Percentiles rank a stretch among this genome's conserved stretches.
These are phyloP conservation scores for Conger conger DNA, from an alignment of 2,113 vertebrate species.

Conservation along the genomic window DNA sequence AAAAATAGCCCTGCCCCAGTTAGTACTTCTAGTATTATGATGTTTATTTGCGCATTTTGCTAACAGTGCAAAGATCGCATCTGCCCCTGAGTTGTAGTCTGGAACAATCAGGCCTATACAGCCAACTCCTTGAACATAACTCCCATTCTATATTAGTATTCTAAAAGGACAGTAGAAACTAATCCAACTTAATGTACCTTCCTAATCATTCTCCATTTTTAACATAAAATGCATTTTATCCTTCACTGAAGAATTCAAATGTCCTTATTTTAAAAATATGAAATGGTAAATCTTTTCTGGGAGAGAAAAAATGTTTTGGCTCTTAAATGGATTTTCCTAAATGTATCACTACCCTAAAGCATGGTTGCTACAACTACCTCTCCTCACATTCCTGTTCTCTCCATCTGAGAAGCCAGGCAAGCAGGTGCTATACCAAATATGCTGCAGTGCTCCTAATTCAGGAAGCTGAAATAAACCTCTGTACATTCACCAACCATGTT, in stretches of 20 bases:
- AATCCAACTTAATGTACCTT: conserved; percentile 24
- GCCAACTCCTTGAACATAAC: conserved; percentile 8
- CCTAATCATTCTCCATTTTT: conserved; percentile 37
- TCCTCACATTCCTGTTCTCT: not conserved
- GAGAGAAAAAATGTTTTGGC: conserved; percentile 23
- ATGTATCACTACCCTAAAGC: not conserved
- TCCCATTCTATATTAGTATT: conserved; percentile 35
- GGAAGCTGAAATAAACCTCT: conserved; percentile 42
- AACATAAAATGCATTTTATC: conserved; percentile 48
- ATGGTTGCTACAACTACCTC: not conserved
- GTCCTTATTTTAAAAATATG: conserved; percentile 13
- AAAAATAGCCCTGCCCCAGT: conserved; percentile 14
- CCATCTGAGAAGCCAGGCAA: not conserved
- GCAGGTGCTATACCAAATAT: not conserved
- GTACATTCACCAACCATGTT: conserved; percentile 9
- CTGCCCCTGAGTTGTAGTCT: conserved; percentile 36
- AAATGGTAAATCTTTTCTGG: conserved; percentile 14
- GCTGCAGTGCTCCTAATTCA: conserved; percentile 23
- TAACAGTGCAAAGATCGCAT: conserved; percentile 28
- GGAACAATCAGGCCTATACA: conserved; percentile 24
- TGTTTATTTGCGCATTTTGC: conserved; percentile 28
- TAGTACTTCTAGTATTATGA: not conserved
- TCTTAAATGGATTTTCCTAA: not conserved
- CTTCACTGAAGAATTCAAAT: conserved; percentile 49
- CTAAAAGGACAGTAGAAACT: conserved; percentile 22